Evolutionary conservation across 2,797 vertebrate species (phyloP).

Genomic region (Oreonectes daqikongensis): DNA sequence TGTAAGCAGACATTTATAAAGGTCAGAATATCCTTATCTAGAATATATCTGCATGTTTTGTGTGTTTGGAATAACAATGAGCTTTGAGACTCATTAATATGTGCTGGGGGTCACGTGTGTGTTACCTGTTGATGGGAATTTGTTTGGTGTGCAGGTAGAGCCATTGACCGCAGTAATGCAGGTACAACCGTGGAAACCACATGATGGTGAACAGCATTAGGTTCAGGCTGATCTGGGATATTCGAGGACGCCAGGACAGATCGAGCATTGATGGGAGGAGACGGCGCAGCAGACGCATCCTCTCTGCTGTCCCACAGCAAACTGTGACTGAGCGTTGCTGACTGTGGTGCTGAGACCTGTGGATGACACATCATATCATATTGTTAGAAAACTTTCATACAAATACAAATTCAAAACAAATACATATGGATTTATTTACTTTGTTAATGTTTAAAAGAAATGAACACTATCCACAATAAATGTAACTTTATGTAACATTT

Average conservation of each 20-base stretch:
- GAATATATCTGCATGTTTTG: constrained; percentile 31
- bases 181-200: constrained; percentile 91
- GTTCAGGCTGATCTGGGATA: constrained; percentile 78
- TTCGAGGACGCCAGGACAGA: constrained; percentile 63
- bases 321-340: not conserved
- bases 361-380: not conserved
- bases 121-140: constrained; percentile 89
- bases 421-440: no score
- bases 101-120: not conserved
- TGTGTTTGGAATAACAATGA: constrained; percentile 30
- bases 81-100: constrained; percentile 61
- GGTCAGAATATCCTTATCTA: constrained; percentile 12
- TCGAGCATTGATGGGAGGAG: constrained; percentile 81
- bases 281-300: constrained; percentile 68
- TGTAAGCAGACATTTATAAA: constrained; percentile 26
- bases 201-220: constrained; percentile 80
- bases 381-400: no score
- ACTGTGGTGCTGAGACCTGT: constrained; percentile 51
- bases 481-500: not conserved
- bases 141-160: constrained; percentile 86
- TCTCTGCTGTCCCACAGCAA: constrained; percentile 48
- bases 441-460: not conserved
- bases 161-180: constrained; percentile 96
- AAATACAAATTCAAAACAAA: no score
- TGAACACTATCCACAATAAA: no score